A percentile compares a stretch with the other conserved stretches of the same genome.
Conservation (phyloP, 2,888 invertebrate genomes). For the Pediacus dermestoides region DNA sequence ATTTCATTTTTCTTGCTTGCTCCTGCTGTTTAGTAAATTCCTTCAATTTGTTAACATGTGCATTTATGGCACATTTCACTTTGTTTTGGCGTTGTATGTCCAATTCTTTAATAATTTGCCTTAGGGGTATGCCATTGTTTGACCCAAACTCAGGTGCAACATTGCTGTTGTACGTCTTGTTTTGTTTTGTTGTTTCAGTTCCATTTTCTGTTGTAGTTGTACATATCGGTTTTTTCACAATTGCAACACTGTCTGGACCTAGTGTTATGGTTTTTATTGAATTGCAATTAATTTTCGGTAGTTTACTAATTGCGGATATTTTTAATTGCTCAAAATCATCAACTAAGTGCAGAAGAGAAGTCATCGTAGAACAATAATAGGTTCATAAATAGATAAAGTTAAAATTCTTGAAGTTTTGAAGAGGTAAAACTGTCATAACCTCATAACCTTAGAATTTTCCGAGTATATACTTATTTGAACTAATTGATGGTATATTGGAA, state of each 20-base stretch:
- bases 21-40: slow-evolving; percentile 40
- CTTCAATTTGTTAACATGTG: slow-evolving; percentile 42
- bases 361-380: too few species aligned
- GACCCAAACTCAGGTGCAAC: too few species aligned
- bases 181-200: slow-evolving; percentile 11
- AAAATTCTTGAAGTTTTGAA: too few species aligned
- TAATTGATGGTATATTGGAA: too few species aligned
- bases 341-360: too few species aligned
- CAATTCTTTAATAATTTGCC: slow-evolving; percentile 31
- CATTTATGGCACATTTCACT: slow-evolving; percentile 42
- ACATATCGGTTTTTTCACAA: slow-evolving; percentile 47
- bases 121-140: slow-evolving; percentile 20
- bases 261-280: slow-evolving; percentile 36
- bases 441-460: too few species aligned
- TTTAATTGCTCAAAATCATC: slow-evolving; percentile 57
- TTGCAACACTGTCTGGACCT: slow-evolving; percentile 56
- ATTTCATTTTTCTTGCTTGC: slow-evolving; percentile 34
- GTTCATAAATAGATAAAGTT: too few species aligned
- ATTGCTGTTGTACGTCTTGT: slow-evolving; percentile 34
- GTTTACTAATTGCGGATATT: slow-evolving; percentile 59
- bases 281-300: slow-evolving; percentile 32
- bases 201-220: slow-evolving; percentile 4
- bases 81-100: slow-evolving; percentile 36
- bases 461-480: too few species aligned
- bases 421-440: too few species aligned